A percentile compares a stretch with the other conserved stretches of the same genome.
phyloP scores from a whole-genome alignment of 2,797 vertebrate species.

The Rhynchotus rufescens region DNA sequence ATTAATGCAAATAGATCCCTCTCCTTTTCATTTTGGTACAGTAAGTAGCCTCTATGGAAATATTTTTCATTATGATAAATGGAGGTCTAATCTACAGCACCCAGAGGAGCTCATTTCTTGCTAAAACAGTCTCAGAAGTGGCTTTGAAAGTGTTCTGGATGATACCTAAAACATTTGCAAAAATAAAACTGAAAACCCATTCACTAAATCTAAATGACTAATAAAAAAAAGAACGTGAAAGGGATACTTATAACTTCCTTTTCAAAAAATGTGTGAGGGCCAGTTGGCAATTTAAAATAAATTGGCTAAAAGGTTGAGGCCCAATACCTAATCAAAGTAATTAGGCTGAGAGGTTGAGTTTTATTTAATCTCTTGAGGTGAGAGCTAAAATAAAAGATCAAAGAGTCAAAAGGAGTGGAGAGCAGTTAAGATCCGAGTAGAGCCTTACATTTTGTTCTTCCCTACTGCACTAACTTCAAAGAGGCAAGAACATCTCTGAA shows the following conservation, averaged over 20 bases:
- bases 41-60: background rate
- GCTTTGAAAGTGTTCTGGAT: background rate
- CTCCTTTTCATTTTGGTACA: background rate
- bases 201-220: constrained; percentile 11
- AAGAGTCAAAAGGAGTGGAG: background rate
- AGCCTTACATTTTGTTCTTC: background rate
- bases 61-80: constrained; percentile 27
- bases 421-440: background rate
- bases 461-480: background rate
- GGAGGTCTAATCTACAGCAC: constrained; percentile 20
- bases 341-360: background rate
- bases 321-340: constrained; percentile 10
- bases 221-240: background rate
- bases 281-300: background rate
- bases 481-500: background rate
- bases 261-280: background rate
- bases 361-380: background rate
- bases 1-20: constrained; percentile 1
- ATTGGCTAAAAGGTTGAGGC: background rate
- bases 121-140: background rate
- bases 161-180: background rate
- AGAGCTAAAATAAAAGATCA: constrained; percentile 41
- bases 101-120: background rate
- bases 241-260: background rate
- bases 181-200: background rate